Base-by-base conservation (phyloP, 1,140 invertebrate genomes). In the Brachionus plicatilis region DNA sequence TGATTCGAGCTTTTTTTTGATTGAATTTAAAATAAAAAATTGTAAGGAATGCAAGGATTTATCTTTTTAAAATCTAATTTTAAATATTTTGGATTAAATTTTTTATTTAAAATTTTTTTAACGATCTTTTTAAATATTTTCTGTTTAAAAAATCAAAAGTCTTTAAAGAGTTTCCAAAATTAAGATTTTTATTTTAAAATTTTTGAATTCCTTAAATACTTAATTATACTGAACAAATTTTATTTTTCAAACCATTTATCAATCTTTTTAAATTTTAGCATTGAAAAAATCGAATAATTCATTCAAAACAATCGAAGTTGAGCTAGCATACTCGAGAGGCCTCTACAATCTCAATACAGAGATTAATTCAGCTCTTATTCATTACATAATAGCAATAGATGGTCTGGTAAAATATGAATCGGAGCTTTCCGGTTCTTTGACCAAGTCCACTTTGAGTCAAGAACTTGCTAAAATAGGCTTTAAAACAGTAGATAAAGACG, bases 401-500 rank as follows among this genome's bases (percentile, higher is more conserved):
- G 68, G n/a, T 43, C n/a, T 72, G 12, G 68, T 72, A 20, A 72
- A 72, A 43, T 72, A 72, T 43, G 68, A 72, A 24, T 20, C 68
- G 2, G 68, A 72, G 20, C 68, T 72, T 41, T 17, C 37, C 9
- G 14, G 33, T 12, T 43, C 29, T n/a, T 20, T 20, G n/a, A 43
- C 14, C 33, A 2, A 68, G 27, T 7, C 68, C 14, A n/a, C 20
- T 41, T 47, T 72, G 14, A 43, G n/a, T 11, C 33, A 72, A 72
- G 68, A 72, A 72, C 41, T 72, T 11, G 33, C 2, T 1, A 72
- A 72, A 43, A 43, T 43, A 41, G 68, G 68, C 17, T 72, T 72
- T 72, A 72, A 43, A 72, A 41, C 37, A 43, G 20, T 12, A 0
- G n/a, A 72, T 6, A 9, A n/a, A 43, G 37, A 43, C 5, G n/a